Conservation (phyloP, 92 coral and sea anemone genomes). For the Chrysogorgia sp. region DNA sequence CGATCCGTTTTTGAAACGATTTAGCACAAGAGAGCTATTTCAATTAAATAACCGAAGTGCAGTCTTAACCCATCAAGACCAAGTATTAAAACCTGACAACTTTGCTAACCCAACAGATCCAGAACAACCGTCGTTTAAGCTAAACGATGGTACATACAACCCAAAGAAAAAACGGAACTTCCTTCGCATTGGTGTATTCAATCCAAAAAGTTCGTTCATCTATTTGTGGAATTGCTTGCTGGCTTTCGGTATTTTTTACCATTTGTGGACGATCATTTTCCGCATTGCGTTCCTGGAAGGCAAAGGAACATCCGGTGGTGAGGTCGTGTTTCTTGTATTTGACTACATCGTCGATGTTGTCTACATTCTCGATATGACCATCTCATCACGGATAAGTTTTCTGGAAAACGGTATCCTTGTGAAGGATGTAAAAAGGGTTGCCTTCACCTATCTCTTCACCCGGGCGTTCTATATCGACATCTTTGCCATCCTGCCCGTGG, state of each 20-base stretch:
- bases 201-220: constrained; percentile 75
- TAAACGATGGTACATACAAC: neutral
- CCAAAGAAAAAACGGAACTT: constrained; percentile 41
- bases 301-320: constrained; percentile 32
- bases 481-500: constrained; percentile 20
- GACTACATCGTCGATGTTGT: constrained; percentile 15
- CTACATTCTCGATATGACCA: constrained; percentile 19
- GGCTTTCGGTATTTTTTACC: constrained; percentile 84
- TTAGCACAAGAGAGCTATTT: constrained; percentile 80
- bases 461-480: constrained; percentile 13
- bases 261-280: constrained; percentile 84
- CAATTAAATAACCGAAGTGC: neutral
- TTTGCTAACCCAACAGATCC: neutral
- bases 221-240: constrained; percentile 83
- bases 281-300: constrained; percentile 85
- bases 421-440: constrained; percentile 21
- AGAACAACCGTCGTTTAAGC: neutral
- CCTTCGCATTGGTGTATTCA: constrained; percentile 50
- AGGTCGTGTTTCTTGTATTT: constrained; percentile 53
- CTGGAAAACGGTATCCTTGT: constrained; percentile 29
- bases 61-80: neutral
- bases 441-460: constrained; percentile 27
- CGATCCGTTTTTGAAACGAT: constrained; percentile 93
- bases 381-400: constrained; percentile 39
- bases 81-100: neutral